These are phyloP conservation scores for Geothlypis trichas DNA, from an alignment of 2,113 vertebrate genomes.

Conservation along the genomic window DNA sequence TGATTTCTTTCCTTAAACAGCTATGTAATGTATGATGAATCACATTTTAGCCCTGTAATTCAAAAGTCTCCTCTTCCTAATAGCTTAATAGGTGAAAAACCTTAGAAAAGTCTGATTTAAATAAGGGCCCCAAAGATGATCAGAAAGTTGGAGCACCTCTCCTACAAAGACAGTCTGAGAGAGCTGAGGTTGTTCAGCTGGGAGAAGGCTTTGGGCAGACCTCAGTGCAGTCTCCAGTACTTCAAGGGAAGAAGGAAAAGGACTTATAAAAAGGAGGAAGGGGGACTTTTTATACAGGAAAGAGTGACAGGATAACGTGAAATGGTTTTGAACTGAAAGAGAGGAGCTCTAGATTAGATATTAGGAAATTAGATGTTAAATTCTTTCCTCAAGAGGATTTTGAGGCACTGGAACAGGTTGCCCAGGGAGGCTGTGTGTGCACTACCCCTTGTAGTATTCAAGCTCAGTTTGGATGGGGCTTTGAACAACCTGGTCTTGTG, in stretches of 20 bases:
- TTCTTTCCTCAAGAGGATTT: not conserved
- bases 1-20: not conserved
- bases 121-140: not conserved
- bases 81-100: not conserved
- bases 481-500: not conserved
- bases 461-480: not conserved
- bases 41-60: not conserved
- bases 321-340: not conserved
- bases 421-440: not conserved
- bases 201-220: not conserved
- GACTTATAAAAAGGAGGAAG: not conserved
- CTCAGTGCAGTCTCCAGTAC: not conserved
- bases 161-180: fast-evolving
- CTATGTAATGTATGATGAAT: not conserved
- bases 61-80: not conserved
- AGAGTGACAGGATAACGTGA: not conserved
- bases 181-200: not conserved
- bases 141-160: not conserved
- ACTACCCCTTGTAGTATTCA: too few relatives aligned
- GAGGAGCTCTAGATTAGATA: not conserved
- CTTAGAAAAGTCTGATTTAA: not conserved
- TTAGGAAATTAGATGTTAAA: not conserved
- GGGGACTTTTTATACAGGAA: not conserved
- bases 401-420: not conserved
- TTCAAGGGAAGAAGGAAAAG: not conserved